Conservation (phyloP, 2,113 vertebrate genomes). For the Thalassoma bifasciatum region DNA sequence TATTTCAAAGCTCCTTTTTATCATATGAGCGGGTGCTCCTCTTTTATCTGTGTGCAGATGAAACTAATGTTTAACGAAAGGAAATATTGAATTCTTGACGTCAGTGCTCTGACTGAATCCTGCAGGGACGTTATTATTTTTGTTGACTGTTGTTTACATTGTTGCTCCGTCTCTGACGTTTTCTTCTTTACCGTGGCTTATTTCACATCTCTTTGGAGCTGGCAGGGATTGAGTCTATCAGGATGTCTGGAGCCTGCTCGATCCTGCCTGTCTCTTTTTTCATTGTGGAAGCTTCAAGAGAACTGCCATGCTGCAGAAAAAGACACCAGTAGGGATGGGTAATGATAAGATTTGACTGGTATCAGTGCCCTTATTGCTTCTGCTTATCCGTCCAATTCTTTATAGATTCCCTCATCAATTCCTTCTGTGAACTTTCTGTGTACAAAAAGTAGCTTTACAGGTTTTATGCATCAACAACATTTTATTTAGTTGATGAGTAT, state of each 20-base stretch:
- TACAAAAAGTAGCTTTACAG: too few relatives aligned
- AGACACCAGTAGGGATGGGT: not conserved
- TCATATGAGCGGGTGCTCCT: not conserved
- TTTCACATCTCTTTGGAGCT: too few relatives aligned
- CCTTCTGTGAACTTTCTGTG: too few relatives aligned
- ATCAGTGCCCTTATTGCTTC: too few relatives aligned
- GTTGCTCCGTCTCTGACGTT: too few relatives aligned
- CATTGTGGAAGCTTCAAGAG: not conserved
- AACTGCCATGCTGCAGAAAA: not conserved
- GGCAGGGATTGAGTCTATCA: constrained; percentile 4
- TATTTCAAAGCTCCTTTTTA: too few relatives aligned
- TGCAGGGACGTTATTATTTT: constrained; percentile 10
- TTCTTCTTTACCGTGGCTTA: too few relatives aligned
- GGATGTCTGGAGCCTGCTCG: constrained; percentile 21
- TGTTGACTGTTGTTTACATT: not conserved
- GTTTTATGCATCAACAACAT: too few relatives aligned
- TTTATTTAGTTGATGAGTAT: too few relatives aligned
- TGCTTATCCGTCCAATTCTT: too few relatives aligned
- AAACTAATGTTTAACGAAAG: not conserved
- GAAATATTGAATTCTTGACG: not conserved
- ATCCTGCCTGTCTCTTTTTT: not conserved
- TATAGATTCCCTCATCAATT: too few relatives aligned
- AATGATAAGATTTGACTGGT: too few relatives aligned
- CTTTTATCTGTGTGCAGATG: not conserved
- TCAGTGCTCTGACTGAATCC: not conserved